These are phyloP conservation scores for Coenonympha arcania DNA, from an alignment of 2,888 invertebrate genomes.

Conservation along the genomic window DNA sequence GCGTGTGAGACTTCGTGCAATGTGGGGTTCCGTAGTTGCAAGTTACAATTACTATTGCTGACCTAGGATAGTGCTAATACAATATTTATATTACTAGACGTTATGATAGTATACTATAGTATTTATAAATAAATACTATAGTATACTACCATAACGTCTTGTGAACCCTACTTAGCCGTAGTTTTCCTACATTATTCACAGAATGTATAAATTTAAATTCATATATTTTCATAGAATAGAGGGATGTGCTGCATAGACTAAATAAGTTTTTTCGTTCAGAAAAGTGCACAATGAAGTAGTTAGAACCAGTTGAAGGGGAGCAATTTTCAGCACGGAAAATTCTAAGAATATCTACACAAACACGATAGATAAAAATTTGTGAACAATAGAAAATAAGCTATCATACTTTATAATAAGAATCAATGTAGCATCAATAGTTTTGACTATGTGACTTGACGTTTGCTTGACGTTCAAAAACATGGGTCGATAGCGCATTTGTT, in stretches of 20 bases:
- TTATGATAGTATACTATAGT: too few species aligned
- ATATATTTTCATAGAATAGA: too few species aligned
- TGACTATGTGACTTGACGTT: conserved; percentile 1
- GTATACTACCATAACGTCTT: too few species aligned
- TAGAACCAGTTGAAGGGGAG: conserved; percentile 38
- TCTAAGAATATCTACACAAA: conserved; percentile 31
- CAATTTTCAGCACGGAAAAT: conserved; percentile 43
- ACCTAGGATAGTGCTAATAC: too few species aligned
- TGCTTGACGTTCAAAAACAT: conserved; percentile 9
- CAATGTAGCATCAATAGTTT: conserved; percentile 6
- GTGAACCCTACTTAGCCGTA: too few species aligned
- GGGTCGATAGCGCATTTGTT: conserved; percentile 20
- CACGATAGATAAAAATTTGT: conserved; percentile 2
- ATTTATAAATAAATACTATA: too few species aligned
- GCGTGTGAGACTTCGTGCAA: too few species aligned
- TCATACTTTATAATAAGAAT: background rate
- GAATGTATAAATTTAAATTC: too few species aligned
- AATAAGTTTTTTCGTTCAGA: conserved; percentile 19
- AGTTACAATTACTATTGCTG: too few species aligned
- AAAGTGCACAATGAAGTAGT: conserved; percentile 42
- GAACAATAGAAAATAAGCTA: conserved; percentile 3
- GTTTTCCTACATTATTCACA: too few species aligned
- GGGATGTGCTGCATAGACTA: background rate
- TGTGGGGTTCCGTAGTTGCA: too few species aligned
- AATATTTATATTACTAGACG: too few species aligned